Base-by-base conservation (phyloP, 2,113 vertebrate species). In the Hippocampus zosterae region DNA sequence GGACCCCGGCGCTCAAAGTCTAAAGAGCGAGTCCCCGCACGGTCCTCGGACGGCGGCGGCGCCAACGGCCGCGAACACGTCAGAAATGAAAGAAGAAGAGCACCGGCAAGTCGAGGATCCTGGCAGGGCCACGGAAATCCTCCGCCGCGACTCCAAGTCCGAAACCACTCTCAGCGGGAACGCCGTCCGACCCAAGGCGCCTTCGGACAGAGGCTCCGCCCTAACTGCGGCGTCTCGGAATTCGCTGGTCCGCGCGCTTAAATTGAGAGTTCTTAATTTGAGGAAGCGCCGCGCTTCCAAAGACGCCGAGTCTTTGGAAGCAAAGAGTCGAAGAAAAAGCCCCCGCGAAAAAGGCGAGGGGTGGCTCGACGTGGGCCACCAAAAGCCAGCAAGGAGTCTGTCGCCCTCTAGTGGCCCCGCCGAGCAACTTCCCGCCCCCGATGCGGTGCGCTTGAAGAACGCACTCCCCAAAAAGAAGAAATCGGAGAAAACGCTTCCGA, bases 321-420 rank as follows among this genome's bases (percentile, higher is more conserved):
- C 67, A 15, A 73, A 81, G 64, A 81, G 55, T 21, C 18, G 0
- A 53, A 72, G 72, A 69, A 80, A 68, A 73, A 59, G 1, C 65
- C 25, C 50, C 7, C 6, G 13, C 13, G 42, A 44, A 53, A n/a
- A n/a, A n/a, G 50, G 76, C 11, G 3, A 11, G 33, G 33, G 29
- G 29, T 18, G 2, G 40, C 9, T 1, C 68, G 52, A 2, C 25
- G 25, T 27, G 25, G 25, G 37, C 53, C 1, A 33, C 12, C 55
- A 19, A 27, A 74, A 82, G 9, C 62, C 37, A 0, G 75, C 75
- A 59, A 82, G 66, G 40, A 27, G 48, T 21, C 56, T 42, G 18
- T 50, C 68, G 15, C 55, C 69, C 57, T 21, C 60, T 56, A 66
- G 18, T 9, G 8, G 11, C 59, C 69, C 68, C 0, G 60, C 10